These are phyloP conservation scores for Agriotes lineatus DNA, from an alignment of 2,888 invertebrate genomes.

Conservation along the genomic window DNA sequence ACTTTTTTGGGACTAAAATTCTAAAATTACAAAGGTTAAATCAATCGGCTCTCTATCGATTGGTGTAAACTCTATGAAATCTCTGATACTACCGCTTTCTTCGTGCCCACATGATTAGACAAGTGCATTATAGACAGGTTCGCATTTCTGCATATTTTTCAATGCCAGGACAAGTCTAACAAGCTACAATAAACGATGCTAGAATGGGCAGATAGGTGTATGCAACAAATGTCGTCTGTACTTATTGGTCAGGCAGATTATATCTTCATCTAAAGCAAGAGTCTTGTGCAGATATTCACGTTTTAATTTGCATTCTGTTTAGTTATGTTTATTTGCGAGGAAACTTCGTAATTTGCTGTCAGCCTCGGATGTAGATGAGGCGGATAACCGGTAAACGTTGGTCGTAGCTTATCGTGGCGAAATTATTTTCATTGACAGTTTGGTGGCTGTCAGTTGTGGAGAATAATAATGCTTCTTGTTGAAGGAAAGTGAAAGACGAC, in stretches of 20 bases:
- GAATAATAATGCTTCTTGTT: neutral
- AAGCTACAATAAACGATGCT: conserved; percentile 33
- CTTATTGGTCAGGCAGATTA: conserved; percentile 29
- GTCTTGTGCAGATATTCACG: neutral
- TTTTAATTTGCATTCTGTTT: neutral
- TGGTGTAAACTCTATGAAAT: conserved; percentile 8
- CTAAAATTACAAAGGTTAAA: too few relatives aligned
- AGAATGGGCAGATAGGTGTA: conserved; percentile 31
- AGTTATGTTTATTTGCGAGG: neutral
- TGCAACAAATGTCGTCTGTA: conserved; percentile 33
- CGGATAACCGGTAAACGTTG: neutral
- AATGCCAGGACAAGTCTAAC: conserved; percentile 32
- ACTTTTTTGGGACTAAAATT: too few relatives aligned
- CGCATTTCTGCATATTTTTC: conserved; percentile 33
- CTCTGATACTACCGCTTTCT: conserved; percentile 2
- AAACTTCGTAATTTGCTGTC: too few relatives aligned
- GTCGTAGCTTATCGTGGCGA: neutral
- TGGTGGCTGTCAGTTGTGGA: neutral
- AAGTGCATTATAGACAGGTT: conserved; percentile 38
- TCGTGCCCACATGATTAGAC: conserved; percentile 28
- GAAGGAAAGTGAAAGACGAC: neutral
- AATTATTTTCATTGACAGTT: neutral
- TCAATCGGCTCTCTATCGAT: too few relatives aligned
- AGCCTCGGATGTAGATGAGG: neutral
- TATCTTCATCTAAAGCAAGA: conserved; percentile 30